A percentile compares a stretch with the other conserved stretches of the same genome.
Evolutionary conservation across 2,888 invertebrate genomes (phyloP).

Genomic region (Heliconius ethilla): DNA sequence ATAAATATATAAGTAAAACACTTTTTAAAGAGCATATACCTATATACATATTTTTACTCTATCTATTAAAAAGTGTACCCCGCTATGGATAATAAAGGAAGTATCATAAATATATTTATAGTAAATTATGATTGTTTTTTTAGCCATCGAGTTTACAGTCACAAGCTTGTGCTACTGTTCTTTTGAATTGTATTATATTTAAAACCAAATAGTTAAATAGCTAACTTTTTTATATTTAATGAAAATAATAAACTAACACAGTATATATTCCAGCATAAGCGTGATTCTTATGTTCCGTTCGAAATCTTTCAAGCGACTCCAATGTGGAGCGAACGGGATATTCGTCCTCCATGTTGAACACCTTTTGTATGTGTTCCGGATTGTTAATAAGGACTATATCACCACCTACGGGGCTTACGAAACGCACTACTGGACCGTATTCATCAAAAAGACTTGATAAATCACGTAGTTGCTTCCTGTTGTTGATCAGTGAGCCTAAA

Average conservation of each 20-base stretch:
- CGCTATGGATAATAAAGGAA: neutral
- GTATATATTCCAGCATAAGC: conserved; percentile 81
- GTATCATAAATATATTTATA: neutral
- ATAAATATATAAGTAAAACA: neutral
- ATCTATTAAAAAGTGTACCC: neutral
- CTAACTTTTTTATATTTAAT: neutral
- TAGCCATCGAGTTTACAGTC: too few relatives aligned
- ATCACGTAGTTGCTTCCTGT: conserved; percentile 60
- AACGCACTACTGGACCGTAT: conserved; percentile 85
- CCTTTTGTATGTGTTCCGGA: conserved; percentile 84
- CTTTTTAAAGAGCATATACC: neutral
- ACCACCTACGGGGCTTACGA: conserved; percentile 84
- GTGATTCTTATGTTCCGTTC: conserved; percentile 80
- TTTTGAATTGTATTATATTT: too few relatives aligned
- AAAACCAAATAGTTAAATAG: too few relatives aligned
- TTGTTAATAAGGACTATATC: conserved; percentile 84
- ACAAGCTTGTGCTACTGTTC: too few relatives aligned
- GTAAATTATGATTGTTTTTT: neutral
- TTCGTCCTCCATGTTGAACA: conserved; percentile 83
- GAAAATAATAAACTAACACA: conserved; percentile 70
- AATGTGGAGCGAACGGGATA: conserved; percentile 83
- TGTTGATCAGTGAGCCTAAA: conserved; percentile 60
- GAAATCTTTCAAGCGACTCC: conserved; percentile 84
- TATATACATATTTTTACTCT: neutral
- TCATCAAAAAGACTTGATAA: conserved; percentile 70